Evolutionary conservation across 2,113 vertebrate genomes (phyloP), one percentile per base, ranked within the genome.

Genomic region (Chroicocephalus ridibundus): DNA sequence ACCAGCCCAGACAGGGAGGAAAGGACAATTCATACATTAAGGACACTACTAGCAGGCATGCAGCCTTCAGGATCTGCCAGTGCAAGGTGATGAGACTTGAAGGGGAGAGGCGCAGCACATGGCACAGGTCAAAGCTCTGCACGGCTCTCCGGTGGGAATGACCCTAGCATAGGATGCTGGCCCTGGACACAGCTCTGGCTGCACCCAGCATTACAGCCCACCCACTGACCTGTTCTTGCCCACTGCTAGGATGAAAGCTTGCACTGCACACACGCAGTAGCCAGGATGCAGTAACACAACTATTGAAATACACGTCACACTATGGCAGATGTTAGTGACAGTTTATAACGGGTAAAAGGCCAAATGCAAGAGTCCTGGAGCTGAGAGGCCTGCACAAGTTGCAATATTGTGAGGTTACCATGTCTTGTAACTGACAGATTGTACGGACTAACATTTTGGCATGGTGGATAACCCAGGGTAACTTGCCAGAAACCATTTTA

Each of bases 401-500:
- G 10, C 13, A 1, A 5, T 77, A 1, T 3, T 55, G 38, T 44
- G 54, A 64, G 10, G 18, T 64, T 36, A 11, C n/a, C 9, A 1
- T 31, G 25, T 54, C 38, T 77, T 34, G 20, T 26, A 75, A 25
- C n/a, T 44, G 38, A 11, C n/a, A 76, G 44, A 15, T 29, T 31
- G 20, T 51, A 36, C 25, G 69, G 24, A 49, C 32, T 38, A 64
- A 38, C 2, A 2, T 76, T 83, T 68, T 76, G 68, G 32, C 26
- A 18, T 34, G 17, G 27, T 58, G 20, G 52, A 5, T 64, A 55
- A 72, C 44, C 13, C 25, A 57, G 15, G 36, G 34, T 36, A 44
- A 70, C 60, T 57, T 61, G 19, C 38, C 54, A 58, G 34, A 58
- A 84, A 29, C 29, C 34, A 6, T 27, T 78, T 38, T 44, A 65